phyloP scores from a whole-genome alignment of 1,140 invertebrate genomes.

The Mesaphorura yosii region DNA sequence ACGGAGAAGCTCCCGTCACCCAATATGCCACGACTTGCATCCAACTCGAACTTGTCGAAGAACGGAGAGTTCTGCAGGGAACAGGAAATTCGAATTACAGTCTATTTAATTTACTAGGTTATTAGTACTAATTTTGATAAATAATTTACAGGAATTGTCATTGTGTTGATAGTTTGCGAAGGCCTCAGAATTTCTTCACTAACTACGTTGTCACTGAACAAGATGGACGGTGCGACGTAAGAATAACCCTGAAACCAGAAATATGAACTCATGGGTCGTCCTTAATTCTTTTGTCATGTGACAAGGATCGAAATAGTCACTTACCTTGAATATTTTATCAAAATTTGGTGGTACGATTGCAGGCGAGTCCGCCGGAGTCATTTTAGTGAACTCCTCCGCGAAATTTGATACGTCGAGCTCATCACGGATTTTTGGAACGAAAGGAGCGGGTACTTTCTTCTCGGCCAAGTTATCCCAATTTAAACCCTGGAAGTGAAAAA shows the following conservation, averaged over 20 bases:
- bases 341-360: conserved; percentile 67
- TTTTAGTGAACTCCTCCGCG: conserved; percentile 87
- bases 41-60: conserved; percentile 70
- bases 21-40: conserved; percentile 50
- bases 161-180: conserved; percentile 40
- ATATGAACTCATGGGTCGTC: conserved; percentile 1
- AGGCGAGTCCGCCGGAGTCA: conserved; percentile 79
- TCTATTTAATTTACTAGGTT: not conserved
- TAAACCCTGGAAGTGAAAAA: conserved; percentile 46
- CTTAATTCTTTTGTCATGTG: not conserved
- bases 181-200: conserved; percentile 54
- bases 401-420: conserved; percentile 92
- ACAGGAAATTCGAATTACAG: conserved; percentile 16
- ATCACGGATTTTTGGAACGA: conserved; percentile 64
- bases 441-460: conserved; percentile 64
- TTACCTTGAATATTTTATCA: conserved; percentile 74
- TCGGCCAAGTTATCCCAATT: conserved; percentile 64
- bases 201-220: conserved; percentile 74
- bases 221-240: conserved; percentile 83
- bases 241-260: conserved; percentile 64
- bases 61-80: conserved; percentile 65
- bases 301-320: conserved; percentile 6
- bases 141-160: conserved; percentile 38
- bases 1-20: conserved; percentile 84
- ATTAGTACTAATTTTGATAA: conserved; percentile 9